phyloP scores from a whole-genome alignment of 2,888 invertebrate genomes.

The Ormyrus labotus region DNA sequence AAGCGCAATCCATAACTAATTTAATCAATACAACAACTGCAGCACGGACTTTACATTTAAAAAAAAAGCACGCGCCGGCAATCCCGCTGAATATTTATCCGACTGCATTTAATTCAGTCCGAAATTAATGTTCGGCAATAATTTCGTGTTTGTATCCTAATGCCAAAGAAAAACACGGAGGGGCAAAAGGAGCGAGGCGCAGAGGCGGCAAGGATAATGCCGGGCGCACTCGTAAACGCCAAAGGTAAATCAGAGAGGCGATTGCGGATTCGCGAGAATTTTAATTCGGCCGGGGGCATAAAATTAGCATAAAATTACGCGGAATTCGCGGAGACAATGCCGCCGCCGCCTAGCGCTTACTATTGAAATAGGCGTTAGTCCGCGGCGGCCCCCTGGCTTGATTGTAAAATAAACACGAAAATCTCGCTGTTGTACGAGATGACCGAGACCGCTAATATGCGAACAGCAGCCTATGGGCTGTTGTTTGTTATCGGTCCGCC shows the following conservation, averaged over 20 bases:
- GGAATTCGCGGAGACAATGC: background rate
- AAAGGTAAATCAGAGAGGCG: conserved; percentile 17
- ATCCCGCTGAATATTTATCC: background rate
- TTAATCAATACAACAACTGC: no score
- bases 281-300: background rate
- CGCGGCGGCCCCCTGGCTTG: conserved; percentile 3
- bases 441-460: conserved; percentile 53
- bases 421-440: conserved; percentile 41
- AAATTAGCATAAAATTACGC: conserved; percentile 23
- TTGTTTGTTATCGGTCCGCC: conserved; percentile 15
- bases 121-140: conserved; percentile 10
- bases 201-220: conserved; percentile 9
- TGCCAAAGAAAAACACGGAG: background rate
- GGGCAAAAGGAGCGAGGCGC: background rate
- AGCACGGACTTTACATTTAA: no score
- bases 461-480: conserved; percentile 22
- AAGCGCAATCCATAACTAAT: no score
- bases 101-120: background rate
- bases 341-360: background rate
- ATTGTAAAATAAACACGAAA: conserved; percentile 62
- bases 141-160: background rate
- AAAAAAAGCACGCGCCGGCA: no score
- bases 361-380: conserved; percentile 4
- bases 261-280: background rate
- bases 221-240: conserved; percentile 13